These are phyloP conservation scores for Hypotaenidia okinawae DNA, from an alignment of 2,797 vertebrate species.

Conservation along the genomic window DNA sequence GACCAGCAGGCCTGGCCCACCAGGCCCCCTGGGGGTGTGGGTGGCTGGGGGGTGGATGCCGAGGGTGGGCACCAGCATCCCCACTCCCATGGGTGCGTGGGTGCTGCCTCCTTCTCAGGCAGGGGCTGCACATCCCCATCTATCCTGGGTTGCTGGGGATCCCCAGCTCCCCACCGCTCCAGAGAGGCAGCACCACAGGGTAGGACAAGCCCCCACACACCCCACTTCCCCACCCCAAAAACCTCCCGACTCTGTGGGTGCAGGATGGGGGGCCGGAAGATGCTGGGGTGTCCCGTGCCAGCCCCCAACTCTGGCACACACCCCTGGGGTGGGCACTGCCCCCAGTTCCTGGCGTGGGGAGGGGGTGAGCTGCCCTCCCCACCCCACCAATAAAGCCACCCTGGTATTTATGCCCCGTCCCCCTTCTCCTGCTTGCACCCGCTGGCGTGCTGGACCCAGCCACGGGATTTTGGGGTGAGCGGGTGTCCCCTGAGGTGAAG, in stretches of 20 bases:
- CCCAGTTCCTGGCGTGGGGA: background rate
- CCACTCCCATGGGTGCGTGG: background rate
- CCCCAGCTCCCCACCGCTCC: background rate
- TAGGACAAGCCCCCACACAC: too few relatives aligned
- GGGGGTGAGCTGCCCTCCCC: background rate
- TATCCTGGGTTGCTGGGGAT: background rate
- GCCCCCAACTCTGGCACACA: rapidly evolving
- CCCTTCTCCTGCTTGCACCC: background rate
- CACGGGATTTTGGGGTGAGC: background rate
- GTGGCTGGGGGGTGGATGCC: background rate
- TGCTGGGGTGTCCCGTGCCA: background rate
- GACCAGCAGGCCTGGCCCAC: slow-evolving; percentile 15
- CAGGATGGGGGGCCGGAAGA: background rate
- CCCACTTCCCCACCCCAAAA: too few relatives aligned
- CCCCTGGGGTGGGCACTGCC: background rate
- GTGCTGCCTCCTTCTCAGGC: background rate
- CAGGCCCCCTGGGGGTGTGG: background rate
- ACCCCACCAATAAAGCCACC: slow-evolving; percentile 45
- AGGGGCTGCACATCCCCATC: too few relatives aligned
- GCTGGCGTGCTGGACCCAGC: rapidly evolving
- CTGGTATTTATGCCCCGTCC: slow-evolving; percentile 30
- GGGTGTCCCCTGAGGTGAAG: too few relatives aligned
- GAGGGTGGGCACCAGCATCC: background rate
- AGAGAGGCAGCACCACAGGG: background rate
- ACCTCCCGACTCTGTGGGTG: background rate